A percentile compares a stretch with the other conserved stretches of the same genome.
These are phyloP conservation scores for Dynastes hyllus DNA, from an alignment of 2,888 invertebrate species.

Conservation along the genomic window DNA sequence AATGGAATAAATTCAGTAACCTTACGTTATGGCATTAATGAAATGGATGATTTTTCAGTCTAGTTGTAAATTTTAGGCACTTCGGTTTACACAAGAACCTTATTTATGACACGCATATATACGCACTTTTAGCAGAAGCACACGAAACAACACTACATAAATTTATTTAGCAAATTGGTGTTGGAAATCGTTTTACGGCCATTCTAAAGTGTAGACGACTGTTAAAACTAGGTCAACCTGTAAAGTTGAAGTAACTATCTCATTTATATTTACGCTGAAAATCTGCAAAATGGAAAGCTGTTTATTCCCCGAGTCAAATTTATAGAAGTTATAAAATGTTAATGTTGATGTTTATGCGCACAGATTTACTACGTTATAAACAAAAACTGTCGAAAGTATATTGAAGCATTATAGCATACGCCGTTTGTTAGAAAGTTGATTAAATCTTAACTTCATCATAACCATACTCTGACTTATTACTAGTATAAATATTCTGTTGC, in stretches of 20 bases:
- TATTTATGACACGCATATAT: constrained; percentile 25
- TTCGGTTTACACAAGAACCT: constrained; percentile 30
- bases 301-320: not conserved
- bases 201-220: constrained; percentile 1
- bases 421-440: not conserved
- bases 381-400: not conserved
- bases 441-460: too few species aligned
- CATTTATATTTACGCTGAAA: constrained; percentile 9
- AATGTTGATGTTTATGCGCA: not conserved
- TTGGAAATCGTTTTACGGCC: constrained; percentile 9
- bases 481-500: too few species aligned
- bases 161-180: constrained; percentile 22
- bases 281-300: not conserved
- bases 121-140: constrained; percentile 22
- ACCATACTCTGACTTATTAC: too few species aligned
- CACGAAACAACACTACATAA: constrained; percentile 21
- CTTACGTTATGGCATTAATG: constrained; percentile 34
- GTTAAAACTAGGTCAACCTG: constrained; percentile 1
- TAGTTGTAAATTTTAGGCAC: constrained; percentile 33
- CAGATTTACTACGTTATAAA: constrained; percentile 4
- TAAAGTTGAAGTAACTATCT: constrained; percentile 30
- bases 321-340: constrained; percentile 3
- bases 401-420: not conserved
- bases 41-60: constrained; percentile 35
- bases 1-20: constrained; percentile 1